phyloP scores from a whole-genome alignment of 2,797 vertebrate genomes.

The Propithecus perrieri region DNA sequence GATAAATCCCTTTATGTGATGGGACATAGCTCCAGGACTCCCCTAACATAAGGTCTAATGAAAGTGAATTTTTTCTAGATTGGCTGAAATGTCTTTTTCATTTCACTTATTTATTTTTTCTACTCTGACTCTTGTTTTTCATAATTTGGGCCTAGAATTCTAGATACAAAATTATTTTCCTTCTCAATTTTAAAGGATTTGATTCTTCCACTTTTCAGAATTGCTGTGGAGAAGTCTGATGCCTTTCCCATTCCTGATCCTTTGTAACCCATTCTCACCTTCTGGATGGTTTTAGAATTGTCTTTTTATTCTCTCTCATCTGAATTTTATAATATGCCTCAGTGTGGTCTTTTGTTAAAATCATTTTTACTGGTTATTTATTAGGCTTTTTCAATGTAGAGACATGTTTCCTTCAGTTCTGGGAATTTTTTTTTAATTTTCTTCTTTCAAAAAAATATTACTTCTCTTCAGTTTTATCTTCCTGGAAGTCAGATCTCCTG shows the following conservation, averaged over 20 bases:
- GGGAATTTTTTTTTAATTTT: not conserved
- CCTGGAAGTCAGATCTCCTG: not conserved
- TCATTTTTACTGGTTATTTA: not conserved
- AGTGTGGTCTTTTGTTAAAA: conserved; percentile 3
- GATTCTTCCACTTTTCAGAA: not conserved
- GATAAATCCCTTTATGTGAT: not conserved
- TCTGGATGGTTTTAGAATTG: not conserved
- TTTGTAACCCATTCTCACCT: not conserved
- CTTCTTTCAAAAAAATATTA: not conserved
- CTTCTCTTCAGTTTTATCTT: not conserved
- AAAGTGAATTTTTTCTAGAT: not conserved
- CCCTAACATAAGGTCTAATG: not conserved
- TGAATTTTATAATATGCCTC: not conserved
- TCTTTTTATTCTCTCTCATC: not conserved
- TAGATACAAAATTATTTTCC: not conserved
- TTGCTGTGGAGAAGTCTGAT: not conserved
- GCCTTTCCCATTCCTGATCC: not conserved
- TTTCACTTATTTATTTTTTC: conserved; percentile 12
- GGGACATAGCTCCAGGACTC: not conserved
- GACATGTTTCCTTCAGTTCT: not conserved
- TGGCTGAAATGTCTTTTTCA: not conserved
- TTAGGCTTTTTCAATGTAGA: not conserved
- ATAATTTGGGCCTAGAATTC: not conserved
- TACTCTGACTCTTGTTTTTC: not conserved
- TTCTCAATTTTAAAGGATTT: not conserved